phyloP scores from a whole-genome alignment of 2,888 invertebrate species.

The Epistrophe grossulariae region DNA sequence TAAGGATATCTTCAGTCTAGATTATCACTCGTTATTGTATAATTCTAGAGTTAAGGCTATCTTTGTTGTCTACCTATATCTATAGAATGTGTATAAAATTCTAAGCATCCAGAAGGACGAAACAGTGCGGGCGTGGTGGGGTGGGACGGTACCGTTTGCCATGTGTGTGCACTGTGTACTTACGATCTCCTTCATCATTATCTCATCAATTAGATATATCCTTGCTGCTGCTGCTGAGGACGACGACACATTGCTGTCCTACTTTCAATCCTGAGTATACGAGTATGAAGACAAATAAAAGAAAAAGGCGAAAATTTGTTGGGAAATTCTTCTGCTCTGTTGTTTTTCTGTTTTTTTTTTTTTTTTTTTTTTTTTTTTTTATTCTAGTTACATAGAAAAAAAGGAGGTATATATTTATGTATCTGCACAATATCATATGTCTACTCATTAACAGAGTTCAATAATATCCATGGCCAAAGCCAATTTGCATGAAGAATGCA shows the following conservation, averaged over 20 bases:
- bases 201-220: conserved; percentile 46
- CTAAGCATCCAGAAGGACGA: neutral
- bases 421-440: conserved; percentile 33
- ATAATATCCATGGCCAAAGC: conserved; percentile 22
- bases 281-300: conserved; percentile 11
- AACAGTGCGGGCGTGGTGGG: neutral
- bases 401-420: neutral
- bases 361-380: neutral
- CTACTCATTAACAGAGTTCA: conserved; percentile 54
- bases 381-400: conserved; percentile 1
- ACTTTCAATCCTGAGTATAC: conserved; percentile 12
- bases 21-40: conserved; percentile 7
- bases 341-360: neutral
- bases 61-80: no score
- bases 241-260: conserved; percentile 1
- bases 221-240: neutral
- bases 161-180: conserved; percentile 17
- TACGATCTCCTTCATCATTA: conserved; percentile 43
- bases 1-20: conserved; percentile 56
- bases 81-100: neutral
- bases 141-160: neutral
- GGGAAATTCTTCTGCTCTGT: neutral
- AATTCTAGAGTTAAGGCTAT: neutral
- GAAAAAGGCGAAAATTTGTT: neutral
- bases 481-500: conserved; percentile 29